phyloP scores from a whole-genome alignment of 2,113 vertebrate genomes.

The Gnathonemus echidnorhynchus region DNA sequence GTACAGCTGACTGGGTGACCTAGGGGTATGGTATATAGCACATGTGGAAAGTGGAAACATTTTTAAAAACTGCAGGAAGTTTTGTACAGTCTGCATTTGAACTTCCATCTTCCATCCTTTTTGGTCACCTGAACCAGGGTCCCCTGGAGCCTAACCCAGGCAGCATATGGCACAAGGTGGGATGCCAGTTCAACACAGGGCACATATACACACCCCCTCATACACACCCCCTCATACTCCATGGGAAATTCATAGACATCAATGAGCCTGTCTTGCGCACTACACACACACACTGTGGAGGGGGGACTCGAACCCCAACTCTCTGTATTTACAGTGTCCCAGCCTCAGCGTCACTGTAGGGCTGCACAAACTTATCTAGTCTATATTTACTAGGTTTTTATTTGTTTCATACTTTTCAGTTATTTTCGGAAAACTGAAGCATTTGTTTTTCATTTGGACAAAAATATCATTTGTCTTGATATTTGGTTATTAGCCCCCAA shows the following conservation, averaged over 20 bases:
- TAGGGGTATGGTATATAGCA: background rate
- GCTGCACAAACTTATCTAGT: background rate
- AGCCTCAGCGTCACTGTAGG: background rate
- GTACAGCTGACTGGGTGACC: background rate
- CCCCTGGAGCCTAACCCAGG: background rate
- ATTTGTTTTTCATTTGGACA: background rate
- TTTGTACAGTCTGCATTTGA: background rate
- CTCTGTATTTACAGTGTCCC: background rate
- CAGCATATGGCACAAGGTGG: background rate
- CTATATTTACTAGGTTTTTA: background rate
- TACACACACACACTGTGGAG: background rate
- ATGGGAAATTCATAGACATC: background rate
- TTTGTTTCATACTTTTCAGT: background rate
- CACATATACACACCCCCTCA: background rate
- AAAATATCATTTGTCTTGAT: background rate
- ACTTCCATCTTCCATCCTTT: background rate
- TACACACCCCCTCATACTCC: background rate
- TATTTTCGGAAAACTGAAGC: background rate
- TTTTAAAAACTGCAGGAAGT: background rate
- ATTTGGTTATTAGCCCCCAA: background rate
- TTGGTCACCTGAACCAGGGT: background rate
- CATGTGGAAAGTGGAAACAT: background rate
- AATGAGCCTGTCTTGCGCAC: background rate
- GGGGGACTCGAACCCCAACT: background rate
- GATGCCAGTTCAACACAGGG: background rate